A percentile compares a stretch with the other conserved stretches of the same genome.
These are phyloP conservation scores for Falco punctatus DNA, from an alignment of 2,113 vertebrate species.

Conservation along the genomic window DNA sequence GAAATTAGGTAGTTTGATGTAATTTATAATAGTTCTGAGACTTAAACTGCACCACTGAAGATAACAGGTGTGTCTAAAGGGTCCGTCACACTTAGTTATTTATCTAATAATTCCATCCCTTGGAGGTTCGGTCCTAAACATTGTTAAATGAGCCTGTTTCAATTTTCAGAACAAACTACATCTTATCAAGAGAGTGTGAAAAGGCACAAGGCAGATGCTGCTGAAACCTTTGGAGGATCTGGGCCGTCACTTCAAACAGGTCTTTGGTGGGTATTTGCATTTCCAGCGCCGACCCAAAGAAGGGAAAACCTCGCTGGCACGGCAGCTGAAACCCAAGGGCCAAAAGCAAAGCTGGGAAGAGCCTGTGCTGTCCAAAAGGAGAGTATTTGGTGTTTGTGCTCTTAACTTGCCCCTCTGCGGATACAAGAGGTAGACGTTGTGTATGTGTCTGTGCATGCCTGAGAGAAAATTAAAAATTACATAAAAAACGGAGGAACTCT, in stretches of 20 bases:
- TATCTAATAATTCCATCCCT: not conserved
- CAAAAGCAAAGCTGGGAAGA: not conserved
- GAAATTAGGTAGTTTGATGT: not conserved
- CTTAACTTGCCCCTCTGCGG: not conserved
- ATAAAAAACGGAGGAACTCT: not conserved
- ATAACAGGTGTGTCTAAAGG: not conserved
- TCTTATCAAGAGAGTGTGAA: not conserved
- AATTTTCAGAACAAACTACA: not conserved
- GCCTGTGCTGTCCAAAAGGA: not conserved
- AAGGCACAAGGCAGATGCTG: not conserved
- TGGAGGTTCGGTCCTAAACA: not conserved
- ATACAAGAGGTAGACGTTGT: not conserved
- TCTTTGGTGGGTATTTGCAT: accelerated
- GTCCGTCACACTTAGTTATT: constrained; percentile 17
- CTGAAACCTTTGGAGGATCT: not conserved
- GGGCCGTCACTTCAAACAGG: accelerated
- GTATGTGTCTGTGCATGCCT: too few relatives aligned
- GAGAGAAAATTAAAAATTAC: not conserved
- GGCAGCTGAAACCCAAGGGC: not conserved
- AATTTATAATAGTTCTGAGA: not conserved
- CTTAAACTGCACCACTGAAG: not conserved
- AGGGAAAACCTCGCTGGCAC: accelerated
- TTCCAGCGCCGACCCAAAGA: not conserved
- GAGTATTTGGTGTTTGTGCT: not conserved
- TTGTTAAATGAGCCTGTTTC: not conserved